phyloP scores from a whole-genome alignment of 2,888 invertebrate genomes.

The Carabus problematicus region DNA sequence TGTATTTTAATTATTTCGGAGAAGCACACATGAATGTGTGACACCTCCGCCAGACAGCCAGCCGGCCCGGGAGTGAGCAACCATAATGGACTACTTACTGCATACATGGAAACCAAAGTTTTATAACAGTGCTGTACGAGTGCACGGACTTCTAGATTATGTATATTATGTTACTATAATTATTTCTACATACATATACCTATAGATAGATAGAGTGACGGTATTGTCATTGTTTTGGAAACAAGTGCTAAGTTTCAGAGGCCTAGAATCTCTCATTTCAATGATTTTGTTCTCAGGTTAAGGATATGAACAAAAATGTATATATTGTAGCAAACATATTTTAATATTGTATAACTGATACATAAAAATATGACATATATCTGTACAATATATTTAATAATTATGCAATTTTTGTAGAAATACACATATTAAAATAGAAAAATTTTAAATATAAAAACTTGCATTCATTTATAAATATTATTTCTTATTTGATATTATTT shows the following conservation, averaged over 20 bases:
- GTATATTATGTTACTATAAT: background rate
- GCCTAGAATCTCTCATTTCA: constrained; percentile 32
- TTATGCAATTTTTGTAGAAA: constrained; percentile 42
- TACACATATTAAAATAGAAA: constrained; percentile 42
- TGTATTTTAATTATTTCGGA: too few relatives aligned
- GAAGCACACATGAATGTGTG: too few relatives aligned
- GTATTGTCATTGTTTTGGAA: too few relatives aligned
- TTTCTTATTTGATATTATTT: constrained; percentile 13
- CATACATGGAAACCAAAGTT: constrained; percentile 34
- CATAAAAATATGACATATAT: constrained; percentile 40
- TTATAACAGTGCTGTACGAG: constrained; percentile 23
- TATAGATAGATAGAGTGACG: background rate
- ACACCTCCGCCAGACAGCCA: too few relatives aligned
- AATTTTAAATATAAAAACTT: constrained; percentile 39
- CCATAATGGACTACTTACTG: constrained; percentile 9
- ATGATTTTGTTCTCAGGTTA: constrained; percentile 42
- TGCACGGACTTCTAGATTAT: constrained; percentile 25
- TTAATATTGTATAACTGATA: constrained; percentile 42
- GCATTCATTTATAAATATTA: constrained; percentile 31
- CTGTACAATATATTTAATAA: constrained; percentile 43
- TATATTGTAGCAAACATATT: constrained; percentile 42
- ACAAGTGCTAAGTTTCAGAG: constrained; percentile 7
- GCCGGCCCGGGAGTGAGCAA: too few relatives aligned
- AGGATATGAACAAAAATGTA: constrained; percentile 42
- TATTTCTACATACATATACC: too few relatives aligned